Percentiles rank a stretch among this genome's conserved stretches.
These are phyloP conservation scores for Stichodactyla mertensii DNA, from an alignment of 64 coral and sea anemone genomes.

Conservation along the genomic window DNA sequence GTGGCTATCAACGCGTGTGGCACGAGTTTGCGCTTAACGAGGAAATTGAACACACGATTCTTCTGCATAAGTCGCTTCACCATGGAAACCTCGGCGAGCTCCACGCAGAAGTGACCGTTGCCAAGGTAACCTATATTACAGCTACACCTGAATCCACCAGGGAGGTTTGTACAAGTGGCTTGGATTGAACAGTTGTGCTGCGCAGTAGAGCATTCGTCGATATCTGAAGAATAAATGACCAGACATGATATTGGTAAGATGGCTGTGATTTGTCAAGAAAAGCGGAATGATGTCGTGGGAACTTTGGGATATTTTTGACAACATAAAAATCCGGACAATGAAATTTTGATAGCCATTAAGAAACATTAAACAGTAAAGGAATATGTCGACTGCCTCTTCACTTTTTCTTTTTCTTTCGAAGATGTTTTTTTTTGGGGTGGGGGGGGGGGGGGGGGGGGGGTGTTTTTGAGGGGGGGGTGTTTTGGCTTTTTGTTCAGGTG, in stretches of 20 bases:
- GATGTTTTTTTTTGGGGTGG: too few relatives aligned
- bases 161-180: background rate
- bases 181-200: background rate
- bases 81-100: background rate
- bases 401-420: too few relatives aligned
- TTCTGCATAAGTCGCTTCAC: background rate
- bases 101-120: slow-evolving; percentile 8
- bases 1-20: background rate
- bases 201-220: slow-evolving; percentile 15
- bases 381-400: too few relatives aligned
- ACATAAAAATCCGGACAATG: too few relatives aligned
- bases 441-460: too few relatives aligned
- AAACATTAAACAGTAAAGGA: too few relatives aligned
- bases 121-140: slow-evolving; percentile 25
- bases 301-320: too few relatives aligned
- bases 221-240: slow-evolving; percentile 7
- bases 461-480: too few relatives aligned
- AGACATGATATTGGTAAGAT: background rate
- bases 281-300: too few relatives aligned
- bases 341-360: too few relatives aligned
- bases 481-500: too few relatives aligned
- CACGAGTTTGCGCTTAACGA: background rate
- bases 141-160: slow-evolving; percentile 4
- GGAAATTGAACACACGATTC: background rate
- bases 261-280: background rate